Percentiles rank a stretch among this genome's conserved stretches.
Evolutionary conservation across 2,888 invertebrate genomes (phyloP).

Genomic region (Trachelus iudaicus): DNA sequence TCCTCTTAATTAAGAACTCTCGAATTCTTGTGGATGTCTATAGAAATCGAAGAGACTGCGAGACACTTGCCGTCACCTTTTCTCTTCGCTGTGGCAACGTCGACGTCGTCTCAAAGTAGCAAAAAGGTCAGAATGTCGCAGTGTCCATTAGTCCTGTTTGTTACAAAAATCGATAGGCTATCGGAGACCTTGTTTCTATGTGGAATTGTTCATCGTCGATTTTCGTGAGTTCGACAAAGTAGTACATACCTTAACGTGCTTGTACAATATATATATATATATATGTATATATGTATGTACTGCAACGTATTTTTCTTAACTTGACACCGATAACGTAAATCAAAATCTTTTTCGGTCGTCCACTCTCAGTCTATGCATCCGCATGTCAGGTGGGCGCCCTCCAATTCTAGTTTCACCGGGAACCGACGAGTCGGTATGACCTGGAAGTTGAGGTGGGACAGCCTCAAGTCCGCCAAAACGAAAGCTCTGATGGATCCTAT

Average conservation of each 20-base stretch:
- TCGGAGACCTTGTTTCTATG: not conserved
- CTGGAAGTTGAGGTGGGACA: too few species aligned
- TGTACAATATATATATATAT: too few species aligned
- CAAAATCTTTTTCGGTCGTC: too few species aligned
- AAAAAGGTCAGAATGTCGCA: not conserved
- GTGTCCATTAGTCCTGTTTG: not conserved
- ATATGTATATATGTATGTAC: too few species aligned
- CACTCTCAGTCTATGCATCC: too few species aligned
- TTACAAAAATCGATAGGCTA: not conserved
- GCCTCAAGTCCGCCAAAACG: too few species aligned
- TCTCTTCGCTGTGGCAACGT: slow-evolving; percentile 9
- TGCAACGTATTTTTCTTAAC: too few species aligned
- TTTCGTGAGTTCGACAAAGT: not conserved
- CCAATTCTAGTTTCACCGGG: too few species aligned
- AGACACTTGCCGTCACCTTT: not conserved
- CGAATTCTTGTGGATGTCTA: slow-evolving; percentile 14
- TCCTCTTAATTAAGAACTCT: slow-evolving; percentile 50
- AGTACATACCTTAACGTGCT: not conserved
- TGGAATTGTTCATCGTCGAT: not conserved
- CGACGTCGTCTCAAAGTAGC: not conserved
- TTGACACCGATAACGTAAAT: too few species aligned
- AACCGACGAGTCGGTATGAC: too few species aligned
- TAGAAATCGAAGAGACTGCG: slow-evolving; percentile 4
- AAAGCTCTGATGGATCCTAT: too few species aligned
- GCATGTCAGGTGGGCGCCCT: too few species aligned